A percentile compares a stretch with the other conserved stretches of the same genome.
These are phyloP conservation scores for Sylvicapra grimmia DNA, from an alignment of 2,113 vertebrate species.

Conservation along the genomic window DNA sequence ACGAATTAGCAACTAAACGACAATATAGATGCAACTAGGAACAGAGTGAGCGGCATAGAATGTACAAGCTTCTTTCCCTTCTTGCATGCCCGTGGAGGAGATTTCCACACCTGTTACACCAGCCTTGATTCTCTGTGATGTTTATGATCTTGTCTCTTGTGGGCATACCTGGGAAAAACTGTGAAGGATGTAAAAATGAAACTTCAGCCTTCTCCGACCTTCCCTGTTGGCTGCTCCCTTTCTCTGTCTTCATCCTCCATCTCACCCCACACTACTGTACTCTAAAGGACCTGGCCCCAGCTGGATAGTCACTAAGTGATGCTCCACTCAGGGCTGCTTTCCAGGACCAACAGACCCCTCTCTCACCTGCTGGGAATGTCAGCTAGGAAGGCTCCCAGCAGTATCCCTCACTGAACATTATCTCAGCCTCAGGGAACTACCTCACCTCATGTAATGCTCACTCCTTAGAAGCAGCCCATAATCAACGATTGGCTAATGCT, in stretches of 20 bases:
- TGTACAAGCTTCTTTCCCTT: background rate
- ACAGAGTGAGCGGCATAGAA: background rate
- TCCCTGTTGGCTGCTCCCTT: background rate
- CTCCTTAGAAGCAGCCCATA: background rate
- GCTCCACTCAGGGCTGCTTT: background rate
- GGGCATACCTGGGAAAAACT: background rate
- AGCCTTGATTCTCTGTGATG: background rate
- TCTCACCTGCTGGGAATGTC: background rate
- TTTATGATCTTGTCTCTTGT: background rate
- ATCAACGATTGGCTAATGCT: background rate
- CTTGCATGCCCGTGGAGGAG: background rate
- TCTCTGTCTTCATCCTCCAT: background rate
- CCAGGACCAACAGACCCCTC: background rate
- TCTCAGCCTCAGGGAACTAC: background rate
- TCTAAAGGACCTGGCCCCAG: background rate
- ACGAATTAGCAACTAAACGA: fast-evolving
- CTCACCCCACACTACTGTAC: background rate
- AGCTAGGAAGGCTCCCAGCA: background rate
- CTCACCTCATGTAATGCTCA: background rate
- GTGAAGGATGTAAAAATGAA: background rate
- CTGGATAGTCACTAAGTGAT: background rate
- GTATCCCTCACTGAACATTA: background rate
- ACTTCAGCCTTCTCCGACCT: background rate
- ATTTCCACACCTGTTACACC: background rate
- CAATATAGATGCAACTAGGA: background rate